Conservation (phyloP, 53 echinoderm and acorn worm species). For the Echinarachnius parma region DNA sequence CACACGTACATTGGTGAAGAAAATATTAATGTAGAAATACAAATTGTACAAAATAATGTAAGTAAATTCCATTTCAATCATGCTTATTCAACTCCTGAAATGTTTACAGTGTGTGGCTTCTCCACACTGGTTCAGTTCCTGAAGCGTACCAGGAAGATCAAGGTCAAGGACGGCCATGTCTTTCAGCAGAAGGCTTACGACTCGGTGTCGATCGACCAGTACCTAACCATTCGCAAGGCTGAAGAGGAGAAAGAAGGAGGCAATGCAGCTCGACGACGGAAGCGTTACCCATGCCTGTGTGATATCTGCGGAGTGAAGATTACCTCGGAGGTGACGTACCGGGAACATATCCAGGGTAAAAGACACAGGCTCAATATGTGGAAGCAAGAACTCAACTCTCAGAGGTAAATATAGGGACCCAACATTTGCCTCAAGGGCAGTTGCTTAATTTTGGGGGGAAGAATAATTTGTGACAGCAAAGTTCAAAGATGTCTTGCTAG, state of each 20-base stretch:
- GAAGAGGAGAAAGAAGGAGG: slow-evolving; percentile 2
- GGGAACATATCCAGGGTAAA: slow-evolving; percentile 55
- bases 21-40: too few relatives aligned
- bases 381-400: slow-evolving; percentile 52
- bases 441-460: too few relatives aligned
- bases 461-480: too few relatives aligned
- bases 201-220: slow-evolving; percentile 34
- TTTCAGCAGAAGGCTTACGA: slow-evolving; percentile 30
- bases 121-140: slow-evolving; percentile 22
- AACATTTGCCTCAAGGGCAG: too few relatives aligned
- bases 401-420: too few relatives aligned
- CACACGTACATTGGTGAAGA: too few relatives aligned
- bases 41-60: too few relatives aligned
- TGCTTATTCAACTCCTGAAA: too few relatives aligned
- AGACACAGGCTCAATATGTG: slow-evolving; percentile 64
- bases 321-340: slow-evolving; percentile 58
- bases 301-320: slow-evolving; percentile 51
- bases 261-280: background rate
- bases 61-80: too few relatives aligned
- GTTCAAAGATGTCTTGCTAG: too few relatives aligned
- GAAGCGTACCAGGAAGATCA: slow-evolving; percentile 25
- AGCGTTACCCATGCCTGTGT: slow-evolving; percentile 63
- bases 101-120: slow-evolving; percentile 32
- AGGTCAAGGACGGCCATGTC: slow-evolving; percentile 18
- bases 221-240: slow-evolving; percentile 13